These are phyloP conservation scores for Sebastes taczanowskii DNA, from an alignment of 2,797 vertebrate species.

Conservation along the genomic window DNA sequence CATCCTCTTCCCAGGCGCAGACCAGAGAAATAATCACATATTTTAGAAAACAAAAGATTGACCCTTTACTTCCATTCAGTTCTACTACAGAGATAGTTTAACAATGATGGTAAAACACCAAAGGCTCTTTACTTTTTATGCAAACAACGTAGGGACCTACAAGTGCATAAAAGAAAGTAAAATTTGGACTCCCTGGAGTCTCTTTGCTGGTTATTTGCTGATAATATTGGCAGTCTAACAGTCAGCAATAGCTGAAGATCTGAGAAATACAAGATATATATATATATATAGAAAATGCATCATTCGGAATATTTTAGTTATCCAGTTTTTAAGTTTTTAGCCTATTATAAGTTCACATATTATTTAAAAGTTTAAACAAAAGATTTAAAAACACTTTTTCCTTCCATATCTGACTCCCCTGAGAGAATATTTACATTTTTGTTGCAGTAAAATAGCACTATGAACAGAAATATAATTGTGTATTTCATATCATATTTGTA, in stretches of 20 bases:
- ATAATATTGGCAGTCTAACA: background rate
- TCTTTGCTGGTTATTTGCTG: background rate
- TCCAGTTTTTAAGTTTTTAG: background rate
- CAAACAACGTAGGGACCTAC: background rate
- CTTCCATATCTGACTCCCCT: background rate
- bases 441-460: background rate
- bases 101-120: background rate
- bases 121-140: background rate
- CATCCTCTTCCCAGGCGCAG: background rate
- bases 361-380: background rate
- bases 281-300: background rate
- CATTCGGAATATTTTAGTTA: background rate
- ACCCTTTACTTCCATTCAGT: background rate
- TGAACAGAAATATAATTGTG: background rate
- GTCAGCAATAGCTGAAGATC: background rate
- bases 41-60: slow-evolving; percentile 4
- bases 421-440: background rate
- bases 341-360: background rate
- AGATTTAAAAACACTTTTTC: background rate
- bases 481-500: background rate
- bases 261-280: background rate
- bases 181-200: background rate
- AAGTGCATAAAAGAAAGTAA: background rate
- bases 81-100: background rate
- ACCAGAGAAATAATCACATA: background rate